Percentiles rank a stretch among this genome's conserved stretches.
Conservation (phyloP, 2,888 invertebrate genomes). For the Andrena chrysosceles region DNA sequence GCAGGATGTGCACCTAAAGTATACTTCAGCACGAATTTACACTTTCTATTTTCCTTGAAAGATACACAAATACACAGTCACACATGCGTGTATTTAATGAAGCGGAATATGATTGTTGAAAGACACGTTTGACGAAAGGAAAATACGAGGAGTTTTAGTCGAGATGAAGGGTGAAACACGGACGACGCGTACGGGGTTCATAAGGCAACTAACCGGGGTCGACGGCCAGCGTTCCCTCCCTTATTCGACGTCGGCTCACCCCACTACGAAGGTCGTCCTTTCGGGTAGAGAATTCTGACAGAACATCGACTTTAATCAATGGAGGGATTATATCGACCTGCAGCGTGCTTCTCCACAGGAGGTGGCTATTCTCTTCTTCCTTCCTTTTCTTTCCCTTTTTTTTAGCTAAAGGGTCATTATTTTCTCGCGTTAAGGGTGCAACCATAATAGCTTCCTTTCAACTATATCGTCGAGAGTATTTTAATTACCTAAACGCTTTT, state of each 20-base stretch:
- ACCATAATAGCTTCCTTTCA: constrained; percentile 9
- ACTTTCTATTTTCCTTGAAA: not conserved
- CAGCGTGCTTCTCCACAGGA: constrained; percentile 20
- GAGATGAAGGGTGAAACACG: constrained; percentile 26
- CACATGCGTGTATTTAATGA: not conserved
- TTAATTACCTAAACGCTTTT: too few species aligned
- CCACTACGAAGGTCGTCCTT: constrained; percentile 52
- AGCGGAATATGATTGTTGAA: not conserved
- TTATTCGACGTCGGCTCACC: constrained; percentile 41
- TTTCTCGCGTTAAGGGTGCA: constrained; percentile 19
- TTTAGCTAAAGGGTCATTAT: constrained; percentile 38
- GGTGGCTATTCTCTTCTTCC: constrained; percentile 1
- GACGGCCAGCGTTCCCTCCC: constrained; percentile 65
- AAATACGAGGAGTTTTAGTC: not conserved
- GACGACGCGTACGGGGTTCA: constrained; percentile 52
- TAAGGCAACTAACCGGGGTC: constrained; percentile 71
- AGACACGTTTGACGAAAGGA: not conserved
- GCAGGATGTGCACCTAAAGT: not conserved
- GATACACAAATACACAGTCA: not conserved
- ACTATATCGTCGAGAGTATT: not conserved
- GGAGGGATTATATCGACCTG: constrained; percentile 63
- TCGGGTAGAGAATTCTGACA: constrained; percentile 64
- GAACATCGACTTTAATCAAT: constrained; percentile 70
- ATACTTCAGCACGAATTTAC: not conserved
- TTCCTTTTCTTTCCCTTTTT: not conserved